Conservation (phyloP, 2,888 invertebrate genomes). For the Chymomyza caudatula region DNA sequence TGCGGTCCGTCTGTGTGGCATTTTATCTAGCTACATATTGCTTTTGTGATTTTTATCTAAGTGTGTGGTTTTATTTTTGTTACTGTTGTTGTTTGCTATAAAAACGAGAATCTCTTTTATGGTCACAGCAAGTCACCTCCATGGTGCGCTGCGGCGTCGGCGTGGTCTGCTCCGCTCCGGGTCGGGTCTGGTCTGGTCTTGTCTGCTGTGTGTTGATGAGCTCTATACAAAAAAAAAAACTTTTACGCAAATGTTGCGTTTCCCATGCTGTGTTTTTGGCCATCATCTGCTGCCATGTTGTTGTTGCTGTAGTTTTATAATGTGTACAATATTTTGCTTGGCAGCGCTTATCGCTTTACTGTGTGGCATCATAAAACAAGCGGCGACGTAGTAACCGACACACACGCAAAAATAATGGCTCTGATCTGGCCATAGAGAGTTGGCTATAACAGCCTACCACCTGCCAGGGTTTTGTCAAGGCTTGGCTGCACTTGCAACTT, state of each 20-base stretch:
- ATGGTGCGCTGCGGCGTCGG: slow-evolving; percentile 10
- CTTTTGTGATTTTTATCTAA: slow-evolving; percentile 76
- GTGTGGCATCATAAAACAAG: slow-evolving; percentile 51
- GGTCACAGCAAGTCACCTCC: slow-evolving; percentile 68
- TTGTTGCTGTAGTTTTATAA: slow-evolving; percentile 38
- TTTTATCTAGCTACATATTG: slow-evolving; percentile 76
- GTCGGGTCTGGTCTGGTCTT: slow-evolving; percentile 9
- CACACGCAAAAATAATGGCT: not conserved
- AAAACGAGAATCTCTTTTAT: slow-evolving; percentile 65
- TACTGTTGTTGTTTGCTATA: slow-evolving; percentile 54
- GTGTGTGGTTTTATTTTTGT: slow-evolving; percentile 64
- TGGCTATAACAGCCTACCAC: slow-evolving; percentile 49
- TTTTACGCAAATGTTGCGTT: slow-evolving; percentile 69
- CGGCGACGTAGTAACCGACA: slow-evolving; percentile 29
- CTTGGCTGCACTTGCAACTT: not conserved
- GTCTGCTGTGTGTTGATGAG: slow-evolving; percentile 32
- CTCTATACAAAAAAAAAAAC: slow-evolving; percentile 26
- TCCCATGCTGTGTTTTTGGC: slow-evolving; percentile 58
- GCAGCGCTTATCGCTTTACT: slow-evolving; percentile 52
- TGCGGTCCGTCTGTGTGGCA: slow-evolving; percentile 46
- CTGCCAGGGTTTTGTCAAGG: slow-evolving; percentile 24
- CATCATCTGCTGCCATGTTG: slow-evolving; percentile 19
- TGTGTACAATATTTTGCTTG: slow-evolving; percentile 48
- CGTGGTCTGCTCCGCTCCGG: slow-evolving; percentile 15
- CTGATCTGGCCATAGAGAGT: not conserved